Percentiles rank a stretch among this genome's conserved stretches.
phyloP scores from a whole-genome alignment of 2,113 vertebrate genomes.

The Xenus cinereus region DNA sequence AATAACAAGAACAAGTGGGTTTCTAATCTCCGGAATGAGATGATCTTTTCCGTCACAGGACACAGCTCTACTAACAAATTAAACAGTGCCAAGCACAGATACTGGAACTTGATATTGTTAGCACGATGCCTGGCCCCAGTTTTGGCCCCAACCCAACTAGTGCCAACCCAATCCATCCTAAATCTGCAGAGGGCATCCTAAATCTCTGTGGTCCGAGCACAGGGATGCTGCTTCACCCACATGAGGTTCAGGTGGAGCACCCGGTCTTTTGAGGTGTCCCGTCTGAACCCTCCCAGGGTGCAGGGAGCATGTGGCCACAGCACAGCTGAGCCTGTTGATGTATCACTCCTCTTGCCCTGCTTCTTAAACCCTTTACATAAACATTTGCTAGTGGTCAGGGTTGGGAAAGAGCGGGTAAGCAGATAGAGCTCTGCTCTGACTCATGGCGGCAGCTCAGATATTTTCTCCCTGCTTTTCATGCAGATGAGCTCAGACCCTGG shows the following conservation, averaged over 20 bases:
- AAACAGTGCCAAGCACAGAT: background rate
- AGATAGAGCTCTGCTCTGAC: conserved; percentile 50
- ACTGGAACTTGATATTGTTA: background rate
- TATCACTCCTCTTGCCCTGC: conserved; percentile 4
- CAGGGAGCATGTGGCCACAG: background rate
- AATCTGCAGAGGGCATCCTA: background rate
- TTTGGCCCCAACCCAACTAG: background rate
- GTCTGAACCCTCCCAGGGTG: background rate
- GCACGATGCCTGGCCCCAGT: background rate
- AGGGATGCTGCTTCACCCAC: background rate
- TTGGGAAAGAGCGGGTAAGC: background rate
- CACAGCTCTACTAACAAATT: background rate
- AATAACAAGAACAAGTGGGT: background rate
- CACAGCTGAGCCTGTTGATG: conserved; percentile 27
- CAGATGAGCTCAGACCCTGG: conserved; percentile 27
- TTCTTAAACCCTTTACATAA: conserved; percentile 54
- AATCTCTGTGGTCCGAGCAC: background rate
- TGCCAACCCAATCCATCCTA: background rate
- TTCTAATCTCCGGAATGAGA: conserved; percentile 26
- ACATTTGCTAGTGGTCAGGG: conserved; percentile 43
- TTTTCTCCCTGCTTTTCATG: background rate
- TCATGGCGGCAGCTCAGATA: conserved; percentile 39
- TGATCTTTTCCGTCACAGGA: background rate
- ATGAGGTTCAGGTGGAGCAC: background rate
- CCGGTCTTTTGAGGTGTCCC: background rate